These are phyloP conservation scores for Tribolium freemani DNA, from an alignment of 2,888 invertebrate species.

Conservation along the genomic window DNA sequence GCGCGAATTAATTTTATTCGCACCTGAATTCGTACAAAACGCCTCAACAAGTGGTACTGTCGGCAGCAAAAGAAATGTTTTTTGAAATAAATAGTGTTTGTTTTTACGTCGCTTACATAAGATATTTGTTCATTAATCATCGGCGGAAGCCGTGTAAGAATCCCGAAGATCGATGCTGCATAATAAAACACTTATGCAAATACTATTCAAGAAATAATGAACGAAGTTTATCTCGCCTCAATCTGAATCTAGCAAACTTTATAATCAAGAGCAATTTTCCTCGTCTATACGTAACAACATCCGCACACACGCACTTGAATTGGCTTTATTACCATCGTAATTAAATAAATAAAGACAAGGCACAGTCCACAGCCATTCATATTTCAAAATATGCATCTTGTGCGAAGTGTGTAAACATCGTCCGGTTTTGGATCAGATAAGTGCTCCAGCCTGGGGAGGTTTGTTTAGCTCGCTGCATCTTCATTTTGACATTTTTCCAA, in stretches of 20 bases:
- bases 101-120: no score
- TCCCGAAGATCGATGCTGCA: neutral
- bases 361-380: neutral
- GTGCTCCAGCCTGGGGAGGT: neutral
- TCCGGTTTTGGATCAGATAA: slow-evolving; percentile 5
- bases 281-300: no score
- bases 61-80: no score
- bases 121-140: no score
- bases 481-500: slow-evolving; percentile 20
- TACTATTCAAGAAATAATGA: neutral
- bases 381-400: slow-evolving; percentile 12
- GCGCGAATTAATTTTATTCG: neutral
- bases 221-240: neutral
- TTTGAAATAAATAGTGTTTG: no score
- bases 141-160: neutral
- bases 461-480: neutral
- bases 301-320: no score
- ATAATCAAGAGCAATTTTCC: no score
- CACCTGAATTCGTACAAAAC: neutral
- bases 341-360: no score
- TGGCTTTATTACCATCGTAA: no score
- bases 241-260: no score
- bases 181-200: neutral
- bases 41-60: neutral
- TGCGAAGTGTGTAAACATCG: slow-evolving; percentile 9